These are phyloP conservation scores for Tetragonisca angustula DNA, from an alignment of 2,888 invertebrate species.

Conservation along the genomic window DNA sequence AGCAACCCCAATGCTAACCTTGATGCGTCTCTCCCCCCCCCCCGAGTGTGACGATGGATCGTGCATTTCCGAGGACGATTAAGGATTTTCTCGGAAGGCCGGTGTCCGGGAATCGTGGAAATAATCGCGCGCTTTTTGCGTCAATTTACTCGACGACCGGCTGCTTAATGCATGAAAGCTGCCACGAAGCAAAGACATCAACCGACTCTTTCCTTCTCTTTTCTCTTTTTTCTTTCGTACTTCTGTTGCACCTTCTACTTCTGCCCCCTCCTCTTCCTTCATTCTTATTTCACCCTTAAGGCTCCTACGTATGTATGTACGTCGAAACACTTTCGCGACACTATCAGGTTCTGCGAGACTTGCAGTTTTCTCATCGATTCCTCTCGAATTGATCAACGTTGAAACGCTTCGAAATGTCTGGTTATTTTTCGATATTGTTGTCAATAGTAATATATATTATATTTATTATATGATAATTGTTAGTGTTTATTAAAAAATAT, in stretches of 20 bases:
- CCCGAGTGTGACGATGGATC: not conserved
- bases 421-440: no score
- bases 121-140: slow-evolving; percentile 51
- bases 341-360: no score
- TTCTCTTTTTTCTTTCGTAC: not conserved
- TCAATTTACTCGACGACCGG: slow-evolving; percentile 41
- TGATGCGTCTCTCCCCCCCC: no score
- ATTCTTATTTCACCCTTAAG: not conserved
- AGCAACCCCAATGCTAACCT: not conserved
- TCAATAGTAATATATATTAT: no score
- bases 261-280: not conserved
- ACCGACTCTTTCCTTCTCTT: slow-evolving; percentile 14
- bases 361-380: no score
- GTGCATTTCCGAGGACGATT: slow-evolving; percentile 37
- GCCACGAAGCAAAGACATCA: slow-evolving; percentile 55
- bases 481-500: no score
- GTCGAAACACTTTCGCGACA: no score
- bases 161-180: slow-evolving; percentile 42
- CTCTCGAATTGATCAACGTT: no score
- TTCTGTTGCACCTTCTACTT: not conserved
- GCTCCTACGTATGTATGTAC: no score
- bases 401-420: no score
- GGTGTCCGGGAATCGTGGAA: slow-evolving; percentile 11
- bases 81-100: slow-evolving; percentile 40
- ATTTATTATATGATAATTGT: no score